These are phyloP conservation scores for Mizuhopecten yessoensis DNA, from an alignment of 1,140 invertebrate genomes.

Conservation along the genomic window DNA sequence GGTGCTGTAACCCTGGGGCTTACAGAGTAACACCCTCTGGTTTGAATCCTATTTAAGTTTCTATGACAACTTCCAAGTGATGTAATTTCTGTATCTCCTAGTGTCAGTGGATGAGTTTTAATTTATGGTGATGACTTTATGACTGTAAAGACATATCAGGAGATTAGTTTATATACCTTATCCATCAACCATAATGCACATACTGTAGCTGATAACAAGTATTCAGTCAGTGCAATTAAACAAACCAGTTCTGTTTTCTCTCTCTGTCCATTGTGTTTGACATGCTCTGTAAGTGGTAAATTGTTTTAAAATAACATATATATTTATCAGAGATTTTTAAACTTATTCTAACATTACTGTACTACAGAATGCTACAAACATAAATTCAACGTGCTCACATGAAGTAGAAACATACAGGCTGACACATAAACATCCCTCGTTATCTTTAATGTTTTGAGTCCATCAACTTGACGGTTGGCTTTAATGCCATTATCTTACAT, in stretches of 20 bases:
- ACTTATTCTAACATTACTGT: neutral
- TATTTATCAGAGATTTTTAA: neutral
- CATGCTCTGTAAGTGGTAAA: slow-evolving; percentile 2
- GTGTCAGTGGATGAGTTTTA: too few relatives aligned
- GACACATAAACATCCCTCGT: neutral
- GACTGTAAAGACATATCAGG: neutral
- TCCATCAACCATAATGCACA: neutral
- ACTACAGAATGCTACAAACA: neutral
- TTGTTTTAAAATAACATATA: neutral
- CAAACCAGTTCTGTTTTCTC: neutral
- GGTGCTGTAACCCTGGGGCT: too few relatives aligned
- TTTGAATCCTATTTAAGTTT: too few relatives aligned
- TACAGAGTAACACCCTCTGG: too few relatives aligned
- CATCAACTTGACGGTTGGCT: neutral
- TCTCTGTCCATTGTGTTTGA: neutral
- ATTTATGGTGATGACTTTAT: neutral
- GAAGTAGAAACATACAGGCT: neutral
- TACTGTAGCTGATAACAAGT: neutral
- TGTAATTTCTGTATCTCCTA: too few relatives aligned
- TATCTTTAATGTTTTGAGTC: neutral
- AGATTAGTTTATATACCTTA: neutral
- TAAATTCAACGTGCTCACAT: neutral
- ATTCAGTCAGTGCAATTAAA: neutral
- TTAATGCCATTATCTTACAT: neutral
- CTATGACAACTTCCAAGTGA: too few relatives aligned